phyloP scores from a whole-genome alignment of 2,888 invertebrate species.

The Drosophila mimetica region DNA sequence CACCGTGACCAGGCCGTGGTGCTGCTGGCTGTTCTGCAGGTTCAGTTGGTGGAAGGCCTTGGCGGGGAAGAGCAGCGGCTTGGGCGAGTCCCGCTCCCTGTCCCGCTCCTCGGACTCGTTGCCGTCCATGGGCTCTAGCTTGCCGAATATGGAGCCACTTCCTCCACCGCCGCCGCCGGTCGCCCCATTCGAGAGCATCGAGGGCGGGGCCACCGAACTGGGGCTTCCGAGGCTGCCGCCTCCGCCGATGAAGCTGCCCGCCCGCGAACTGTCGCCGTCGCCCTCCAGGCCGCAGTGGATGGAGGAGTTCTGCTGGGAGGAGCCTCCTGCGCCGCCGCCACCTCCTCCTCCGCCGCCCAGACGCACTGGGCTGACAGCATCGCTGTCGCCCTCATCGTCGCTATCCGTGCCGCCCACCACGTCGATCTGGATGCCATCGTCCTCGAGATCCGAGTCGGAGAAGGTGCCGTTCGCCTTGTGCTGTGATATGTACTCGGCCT shows the following conservation, averaged over 20 bases:
- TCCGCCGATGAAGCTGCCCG: slow-evolving; percentile 69
- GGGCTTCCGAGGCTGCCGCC: slow-evolving; percentile 72
- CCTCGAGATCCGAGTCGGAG: slow-evolving; percentile 87
- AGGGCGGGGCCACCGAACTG: slow-evolving; percentile 57
- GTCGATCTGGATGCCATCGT: slow-evolving; percentile 91
- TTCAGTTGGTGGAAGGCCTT: slow-evolving; percentile 74
- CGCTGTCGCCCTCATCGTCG: slow-evolving; percentile 86
- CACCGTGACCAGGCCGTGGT: slow-evolving; percentile 5
- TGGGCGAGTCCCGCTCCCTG: slow-evolving; percentile 50
- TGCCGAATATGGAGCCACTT: slow-evolving; percentile 19
- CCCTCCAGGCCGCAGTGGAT: slow-evolving; percentile 56
- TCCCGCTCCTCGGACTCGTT: slow-evolving; percentile 64
- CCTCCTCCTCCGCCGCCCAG: slow-evolving; percentile 22
- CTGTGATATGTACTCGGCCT: slow-evolving; percentile 93
- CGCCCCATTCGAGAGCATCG: slow-evolving; percentile 47
- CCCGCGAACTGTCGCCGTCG: slow-evolving; percentile 69
- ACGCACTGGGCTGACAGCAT: slow-evolving; percentile 84
- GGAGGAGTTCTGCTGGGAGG: slow-evolving; percentile 46
- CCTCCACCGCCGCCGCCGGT: neutral
- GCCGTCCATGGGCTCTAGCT: slow-evolving; percentile 55
- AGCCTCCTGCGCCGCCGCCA: neutral
- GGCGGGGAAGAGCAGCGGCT: slow-evolving; percentile 65
- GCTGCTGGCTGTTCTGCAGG: slow-evolving; percentile 62
- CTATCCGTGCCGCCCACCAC: slow-evolving; percentile 93
- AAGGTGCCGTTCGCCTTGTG: slow-evolving; percentile 87